Evolutionary conservation across 2,888 invertebrate genomes (phyloP).

Genomic region (Amiota mariae): DNA sequence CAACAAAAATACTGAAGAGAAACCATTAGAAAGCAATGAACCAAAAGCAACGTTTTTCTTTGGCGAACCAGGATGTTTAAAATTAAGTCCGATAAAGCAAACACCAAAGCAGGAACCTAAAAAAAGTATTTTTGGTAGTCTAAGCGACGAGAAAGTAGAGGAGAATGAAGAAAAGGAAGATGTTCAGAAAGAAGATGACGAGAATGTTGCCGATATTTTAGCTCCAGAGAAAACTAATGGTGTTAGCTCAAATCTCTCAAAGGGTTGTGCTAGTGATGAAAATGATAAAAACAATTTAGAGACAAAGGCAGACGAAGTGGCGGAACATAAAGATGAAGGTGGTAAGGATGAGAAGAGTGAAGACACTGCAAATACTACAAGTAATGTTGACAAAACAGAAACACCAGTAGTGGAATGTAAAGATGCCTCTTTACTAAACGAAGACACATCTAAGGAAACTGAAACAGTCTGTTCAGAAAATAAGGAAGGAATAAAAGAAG

Average conservation of each 20-base stretch:
- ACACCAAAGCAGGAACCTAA: conserved; percentile 53
- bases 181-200: conserved; percentile 12
- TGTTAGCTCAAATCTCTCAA: conserved; percentile 40
- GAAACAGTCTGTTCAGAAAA: conserved; percentile 6
- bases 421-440: neutral
- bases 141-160: conserved; percentile 27
- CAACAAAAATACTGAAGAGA: conserved; percentile 76
- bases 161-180: conserved; percentile 21
- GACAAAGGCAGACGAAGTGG: neutral
- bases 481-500: conserved; percentile 17
- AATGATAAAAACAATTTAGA: neutral
- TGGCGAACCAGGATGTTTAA: conserved; percentile 74
- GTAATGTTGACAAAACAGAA: neutral
- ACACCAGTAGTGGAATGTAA: neutral
- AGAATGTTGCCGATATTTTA: conserved; percentile 11
- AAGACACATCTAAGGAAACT: conserved; percentile 42
- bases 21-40: conserved; percentile 52
- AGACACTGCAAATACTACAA: neutral
- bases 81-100: conserved; percentile 70
- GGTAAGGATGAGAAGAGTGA: neutral
- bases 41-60: conserved; percentile 73
- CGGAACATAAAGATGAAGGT: conserved; percentile 20
- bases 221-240: conserved; percentile 54
- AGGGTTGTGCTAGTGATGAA: neutral
- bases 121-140: conserved; percentile 56